These are phyloP conservation scores for Pyrgilauda ruficollis DNA, from an alignment of 2,113 vertebrate species.

Conservation along the genomic window DNA sequence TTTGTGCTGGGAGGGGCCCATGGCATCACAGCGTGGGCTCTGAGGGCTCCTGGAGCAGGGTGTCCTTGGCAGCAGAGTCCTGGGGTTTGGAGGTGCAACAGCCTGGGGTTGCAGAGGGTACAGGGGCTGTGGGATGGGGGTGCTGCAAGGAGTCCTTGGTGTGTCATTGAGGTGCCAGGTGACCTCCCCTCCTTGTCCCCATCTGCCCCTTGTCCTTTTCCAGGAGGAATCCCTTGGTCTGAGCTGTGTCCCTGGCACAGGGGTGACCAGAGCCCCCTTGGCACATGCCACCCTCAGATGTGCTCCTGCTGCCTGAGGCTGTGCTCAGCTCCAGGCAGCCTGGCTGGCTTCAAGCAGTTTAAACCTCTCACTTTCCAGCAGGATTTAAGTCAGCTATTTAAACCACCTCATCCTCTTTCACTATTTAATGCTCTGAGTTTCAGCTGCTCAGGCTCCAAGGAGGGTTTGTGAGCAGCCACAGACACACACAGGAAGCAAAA, in stretches of 20 bases:
- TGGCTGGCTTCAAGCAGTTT: neutral
- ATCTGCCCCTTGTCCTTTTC: neutral
- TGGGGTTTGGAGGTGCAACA: rapidly evolving
- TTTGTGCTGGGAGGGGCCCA: neutral
- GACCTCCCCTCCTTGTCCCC: neutral
- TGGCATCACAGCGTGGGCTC: neutral
- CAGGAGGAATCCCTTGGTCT: neutral
- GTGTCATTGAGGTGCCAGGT: neutral
- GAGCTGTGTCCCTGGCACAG: rapidly evolving
- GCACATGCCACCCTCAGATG: rapidly evolving
- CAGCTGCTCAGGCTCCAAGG: neutral
- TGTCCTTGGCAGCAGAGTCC: rapidly evolving
- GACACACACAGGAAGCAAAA: neutral
- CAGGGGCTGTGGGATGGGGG: neutral
- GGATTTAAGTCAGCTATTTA: neutral
- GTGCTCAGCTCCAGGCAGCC: neutral
- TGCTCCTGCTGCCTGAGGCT: neutral
- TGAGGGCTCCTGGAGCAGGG: neutral
- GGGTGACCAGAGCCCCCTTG: neutral
- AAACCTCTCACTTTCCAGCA: neutral
- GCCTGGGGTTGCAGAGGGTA: neutral
- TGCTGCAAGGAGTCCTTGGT: neutral
- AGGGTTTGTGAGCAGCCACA: neutral
- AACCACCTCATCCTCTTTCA: neutral
- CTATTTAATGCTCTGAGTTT: neutral